Conservation (phyloP, 2,113 vertebrate species). For the Corythornis vintsioides region DNA sequence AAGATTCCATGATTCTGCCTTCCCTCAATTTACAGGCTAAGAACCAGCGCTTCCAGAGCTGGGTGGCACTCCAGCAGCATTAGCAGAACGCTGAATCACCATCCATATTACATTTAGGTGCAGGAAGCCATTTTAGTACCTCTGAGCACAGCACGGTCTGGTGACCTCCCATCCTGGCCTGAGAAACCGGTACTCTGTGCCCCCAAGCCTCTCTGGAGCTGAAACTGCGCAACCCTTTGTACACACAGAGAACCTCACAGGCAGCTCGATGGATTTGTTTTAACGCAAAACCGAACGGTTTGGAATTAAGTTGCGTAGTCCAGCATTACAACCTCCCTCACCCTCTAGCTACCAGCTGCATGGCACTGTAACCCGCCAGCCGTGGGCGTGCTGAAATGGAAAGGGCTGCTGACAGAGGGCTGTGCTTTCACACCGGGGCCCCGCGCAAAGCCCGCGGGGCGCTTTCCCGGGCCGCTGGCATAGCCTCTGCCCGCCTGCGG, state of each 20-base stretch:
- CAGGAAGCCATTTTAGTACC: constrained; percentile 52
- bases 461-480: background rate
- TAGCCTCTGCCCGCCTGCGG: background rate
- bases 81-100: background rate
- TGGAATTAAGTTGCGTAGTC: background rate
- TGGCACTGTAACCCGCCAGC: background rate
- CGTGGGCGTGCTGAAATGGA: background rate
- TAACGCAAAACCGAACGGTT: background rate
- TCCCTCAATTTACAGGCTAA: background rate
- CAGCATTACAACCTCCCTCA: background rate
- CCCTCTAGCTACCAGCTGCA: background rate
- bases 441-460: fast-evolving
- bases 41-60: background rate
- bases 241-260: background rate
- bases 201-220: background rate
- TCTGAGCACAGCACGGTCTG: background rate
- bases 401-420: fast-evolving
- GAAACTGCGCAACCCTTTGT: background rate
- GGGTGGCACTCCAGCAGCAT: background rate
- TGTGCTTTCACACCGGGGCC: too few relatives aligned
- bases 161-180: background rate
- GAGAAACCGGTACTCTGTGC: constrained; percentile 14
- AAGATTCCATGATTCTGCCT: too few relatives aligned
- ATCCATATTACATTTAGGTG: background rate
- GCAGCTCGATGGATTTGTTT: background rate